phyloP scores from a whole-genome alignment of 2,113 vertebrate species.

The Cheirogaleus medius region DNA sequence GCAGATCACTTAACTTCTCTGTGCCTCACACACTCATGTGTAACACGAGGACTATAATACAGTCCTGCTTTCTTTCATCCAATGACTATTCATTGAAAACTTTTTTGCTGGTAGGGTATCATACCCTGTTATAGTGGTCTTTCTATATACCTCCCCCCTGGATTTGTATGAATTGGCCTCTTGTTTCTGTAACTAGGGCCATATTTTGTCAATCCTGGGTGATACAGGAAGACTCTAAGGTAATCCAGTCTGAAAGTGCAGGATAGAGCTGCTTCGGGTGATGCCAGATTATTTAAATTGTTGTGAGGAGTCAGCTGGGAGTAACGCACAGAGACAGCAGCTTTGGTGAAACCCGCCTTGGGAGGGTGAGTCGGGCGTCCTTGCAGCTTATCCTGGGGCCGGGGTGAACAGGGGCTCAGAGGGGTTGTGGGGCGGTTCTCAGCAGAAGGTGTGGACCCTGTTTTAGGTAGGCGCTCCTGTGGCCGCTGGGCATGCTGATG shows the following conservation, averaged over 20 bases:
- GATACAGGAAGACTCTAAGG: not conserved
- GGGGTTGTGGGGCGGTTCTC: not conserved
- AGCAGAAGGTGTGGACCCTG: not conserved
- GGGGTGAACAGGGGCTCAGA: accelerated
- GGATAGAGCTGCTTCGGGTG: not conserved
- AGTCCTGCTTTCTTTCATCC: not conserved
- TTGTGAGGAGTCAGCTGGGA: not conserved
- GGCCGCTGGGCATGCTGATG: too few species aligned
- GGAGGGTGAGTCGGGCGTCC: accelerated
- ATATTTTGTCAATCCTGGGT: not conserved
- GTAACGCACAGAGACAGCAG: not conserved
- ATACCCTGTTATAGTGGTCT: not conserved
- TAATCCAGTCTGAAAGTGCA: accelerated
- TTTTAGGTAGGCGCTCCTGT: not conserved
- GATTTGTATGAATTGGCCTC: not conserved
- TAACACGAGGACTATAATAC: not conserved
- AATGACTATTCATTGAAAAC: not conserved
- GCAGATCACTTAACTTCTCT: not conserved
- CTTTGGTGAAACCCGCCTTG: accelerated
- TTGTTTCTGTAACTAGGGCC: not conserved
- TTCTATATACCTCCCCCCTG: not conserved
- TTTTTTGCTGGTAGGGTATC: not conserved
- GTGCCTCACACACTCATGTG: too few species aligned
- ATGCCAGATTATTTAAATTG: not conserved
- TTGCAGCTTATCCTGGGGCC: too few species aligned